These are phyloP conservation scores for Bombus superbus DNA, from an alignment of 1,140 invertebrate species.

Conservation along the genomic window DNA sequence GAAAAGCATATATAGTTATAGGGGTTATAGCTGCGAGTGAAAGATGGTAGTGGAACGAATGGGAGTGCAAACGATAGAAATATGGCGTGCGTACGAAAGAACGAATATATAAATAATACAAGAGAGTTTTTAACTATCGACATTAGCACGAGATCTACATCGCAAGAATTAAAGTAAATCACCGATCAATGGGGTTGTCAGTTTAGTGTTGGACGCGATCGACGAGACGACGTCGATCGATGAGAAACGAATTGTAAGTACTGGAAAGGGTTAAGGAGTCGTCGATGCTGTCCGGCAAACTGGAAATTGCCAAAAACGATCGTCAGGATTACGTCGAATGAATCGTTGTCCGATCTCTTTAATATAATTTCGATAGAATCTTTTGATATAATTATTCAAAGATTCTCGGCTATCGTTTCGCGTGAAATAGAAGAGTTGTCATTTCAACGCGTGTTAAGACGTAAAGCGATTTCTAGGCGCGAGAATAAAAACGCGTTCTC, in stretches of 20 bases:
- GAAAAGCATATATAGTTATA: slow-evolving; percentile 70
- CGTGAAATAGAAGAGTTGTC: too few species aligned
- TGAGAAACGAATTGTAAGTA: not conserved
- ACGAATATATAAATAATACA: slow-evolving; percentile 41
- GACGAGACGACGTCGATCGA: not conserved
- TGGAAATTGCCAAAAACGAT: not conserved
- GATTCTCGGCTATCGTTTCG: too few species aligned
- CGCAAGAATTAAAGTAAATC: slow-evolving; percentile 27
- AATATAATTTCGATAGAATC: too few species aligned
- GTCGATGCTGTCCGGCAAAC: not conserved
- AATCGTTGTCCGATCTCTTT: not conserved
- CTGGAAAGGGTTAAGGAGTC: too few species aligned
- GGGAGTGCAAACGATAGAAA: not conserved
- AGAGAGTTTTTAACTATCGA: slow-evolving; percentile 50
- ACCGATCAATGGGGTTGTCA: slow-evolving; percentile 5
- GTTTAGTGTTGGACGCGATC: not conserved
- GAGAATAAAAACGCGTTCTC: too few species aligned
- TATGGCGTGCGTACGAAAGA: not conserved
- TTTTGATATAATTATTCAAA: not conserved
- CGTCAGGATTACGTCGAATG: not conserved
- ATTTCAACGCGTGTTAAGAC: too few species aligned
- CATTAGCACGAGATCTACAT: slow-evolving; percentile 38
- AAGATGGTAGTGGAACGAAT: not conserved
- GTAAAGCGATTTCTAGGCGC: too few species aligned
- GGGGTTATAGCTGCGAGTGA: slow-evolving; percentile 53